Evolutionary conservation across 2,888 invertebrate species (phyloP), one percentile per base, ranked within the genome.

Genomic region (Tridacna crocea): DNA sequence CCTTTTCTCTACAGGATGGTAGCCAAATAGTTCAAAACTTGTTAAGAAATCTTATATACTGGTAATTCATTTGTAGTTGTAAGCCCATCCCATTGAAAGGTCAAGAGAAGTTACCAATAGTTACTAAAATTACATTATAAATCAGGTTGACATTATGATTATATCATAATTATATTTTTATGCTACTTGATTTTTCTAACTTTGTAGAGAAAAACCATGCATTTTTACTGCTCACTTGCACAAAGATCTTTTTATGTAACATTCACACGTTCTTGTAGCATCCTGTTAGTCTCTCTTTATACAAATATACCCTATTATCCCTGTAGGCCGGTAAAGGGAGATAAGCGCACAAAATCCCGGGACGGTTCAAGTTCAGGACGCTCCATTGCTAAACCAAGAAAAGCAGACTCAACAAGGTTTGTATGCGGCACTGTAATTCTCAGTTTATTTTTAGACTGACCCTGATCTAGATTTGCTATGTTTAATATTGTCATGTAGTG

Each of bases 321-420:
- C 63, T 81, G 73, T 83, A 92, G 92, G 80, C 89, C 90, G 51
- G 91, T 91, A 65, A 92, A 91, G 85, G 90, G 91, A 87, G 92
- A 93, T 80, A 93, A 93, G 75, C 90, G 91, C 58, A 90, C 89
- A 77, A 92, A 92, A 81, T 93, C 93, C 47, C 84, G 93, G 65
- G 93, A 93, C 82, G 94, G 93, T 46, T 92, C 93, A 48, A 93
- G 93, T 76, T 94, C 94, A 13, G 93, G 92, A 24, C 88, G 92
- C 48, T 93, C 93, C 19, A 91, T 91, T 26, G 91, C 89, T 66
- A 87, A 91, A 83, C 92, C 91, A 11, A 92, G 90, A 87, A 89
- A 92, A 83, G 91, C 93, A 24, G 94, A 94, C 58, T 93, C 93
- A 36, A 90, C 93, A 82, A 94, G 93, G 94, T 93, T 80, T 76